These are phyloP conservation scores for Aphidoletes aphidimyza DNA, from an alignment of 2,888 invertebrate species.

Conservation along the genomic window DNA sequence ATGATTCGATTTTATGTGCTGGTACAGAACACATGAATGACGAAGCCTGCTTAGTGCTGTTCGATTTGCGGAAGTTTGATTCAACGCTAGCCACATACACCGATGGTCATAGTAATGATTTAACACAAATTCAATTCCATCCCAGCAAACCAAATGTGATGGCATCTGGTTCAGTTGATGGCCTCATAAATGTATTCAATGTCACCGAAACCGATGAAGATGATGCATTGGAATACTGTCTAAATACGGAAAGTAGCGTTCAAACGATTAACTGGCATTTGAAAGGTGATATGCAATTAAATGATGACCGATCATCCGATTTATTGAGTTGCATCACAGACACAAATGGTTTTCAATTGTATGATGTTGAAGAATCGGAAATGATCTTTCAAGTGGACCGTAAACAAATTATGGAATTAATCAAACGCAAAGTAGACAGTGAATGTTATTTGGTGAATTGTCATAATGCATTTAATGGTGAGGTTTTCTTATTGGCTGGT, in stretches of 20 bases:
- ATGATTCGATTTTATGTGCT: conserved; percentile 76
- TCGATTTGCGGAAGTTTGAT: conserved; percentile 76
- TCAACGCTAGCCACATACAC: conserved; percentile 81
- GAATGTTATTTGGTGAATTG: conserved; percentile 75
- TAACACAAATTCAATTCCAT: conserved; percentile 81
- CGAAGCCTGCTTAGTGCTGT: conserved; percentile 77
- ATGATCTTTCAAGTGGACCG: conserved; percentile 71
- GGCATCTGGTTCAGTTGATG: conserved; percentile 83
- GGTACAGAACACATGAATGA: conserved; percentile 78
- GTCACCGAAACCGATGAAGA: conserved; percentile 79
- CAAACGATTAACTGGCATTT: conserved; percentile 72
- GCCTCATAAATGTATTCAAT: conserved; percentile 86
- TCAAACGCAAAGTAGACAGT: conserved; percentile 71
- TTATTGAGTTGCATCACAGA: conserved; percentile 75
- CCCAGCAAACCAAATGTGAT: conserved; percentile 73
- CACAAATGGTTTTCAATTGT: conserved; percentile 76
- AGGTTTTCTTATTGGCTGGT: conserved; percentile 73
- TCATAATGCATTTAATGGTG: conserved; percentile 67
- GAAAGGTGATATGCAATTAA: conserved; percentile 59
- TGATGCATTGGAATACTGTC: conserved; percentile 79
- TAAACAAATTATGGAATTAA: conserved; percentile 70
- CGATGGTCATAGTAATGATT: conserved; percentile 85
- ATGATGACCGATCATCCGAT: conserved; percentile 60
- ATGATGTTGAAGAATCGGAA: conserved; percentile 74
- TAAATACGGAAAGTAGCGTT: conserved; percentile 84